Evolutionary conservation across 2,797 vertebrate species (phyloP), one percentile per base, ranked within the genome.

Genomic region (Catharus ustulatus): DNA sequence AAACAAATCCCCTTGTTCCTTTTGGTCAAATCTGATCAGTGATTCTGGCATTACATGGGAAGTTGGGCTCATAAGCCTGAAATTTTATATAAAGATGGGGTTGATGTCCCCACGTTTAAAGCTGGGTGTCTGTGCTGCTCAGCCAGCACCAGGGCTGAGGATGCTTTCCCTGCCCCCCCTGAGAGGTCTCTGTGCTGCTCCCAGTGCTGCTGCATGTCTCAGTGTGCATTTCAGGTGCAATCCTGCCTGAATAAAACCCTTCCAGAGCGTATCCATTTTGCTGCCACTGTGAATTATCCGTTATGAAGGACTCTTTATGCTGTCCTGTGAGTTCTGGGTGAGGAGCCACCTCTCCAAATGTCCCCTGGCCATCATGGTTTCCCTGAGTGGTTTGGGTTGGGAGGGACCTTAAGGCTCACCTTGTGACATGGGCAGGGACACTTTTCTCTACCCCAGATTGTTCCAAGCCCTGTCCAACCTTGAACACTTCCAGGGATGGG

Each of bases 271-370:
- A 27, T 49, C 2, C 13, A 9, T 17, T 20, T 26, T 5, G 54
- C 43, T 66, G 8, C 6, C 46, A 17, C 2, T 5, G 19, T 12
- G 42, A 45, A 45, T 63, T 71, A 38, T 14, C 49, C 17, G 1
- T 22, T 8, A 3, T 2, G 13, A 72, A 59, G 2, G 13, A 29
- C 34, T 46, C 15, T 43, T 36, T 3, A 1, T 13, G 23, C 11
- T 57, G 43, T 9, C n/a, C 15, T 38, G 40, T 46, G 27, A 21
- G 9, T 5, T 0, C 32, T 40, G 51, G 26, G 7, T 64, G 88
- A 69, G 3, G 13, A 74, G 22, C 15, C 10, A 34, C 13, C 45
- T 57, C 40, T 16, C 55, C 23, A 12, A 36, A 1, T 61, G 81
- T 73, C 40, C 26, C 51, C 22, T 16, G 80, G 72, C 72, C 51